Percentiles rank a stretch among this genome's conserved stretches.
phyloP scores from a whole-genome alignment of 2,888 invertebrate species.

The Folsomia candida region DNA sequence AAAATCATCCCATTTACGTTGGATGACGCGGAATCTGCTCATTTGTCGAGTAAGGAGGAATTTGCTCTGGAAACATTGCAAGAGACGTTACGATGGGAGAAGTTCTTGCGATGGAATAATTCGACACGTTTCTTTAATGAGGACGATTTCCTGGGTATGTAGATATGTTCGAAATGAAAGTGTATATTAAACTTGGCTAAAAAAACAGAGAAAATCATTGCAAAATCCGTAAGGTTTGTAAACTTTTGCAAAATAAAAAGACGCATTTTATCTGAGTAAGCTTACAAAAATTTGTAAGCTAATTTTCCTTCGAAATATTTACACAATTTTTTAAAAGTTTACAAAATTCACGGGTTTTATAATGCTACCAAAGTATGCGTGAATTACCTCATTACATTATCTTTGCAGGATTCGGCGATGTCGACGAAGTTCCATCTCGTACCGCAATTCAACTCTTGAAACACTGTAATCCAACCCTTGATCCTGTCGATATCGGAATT shows the following conservation, averaged over 20 bases:
- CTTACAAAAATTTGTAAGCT: no score
- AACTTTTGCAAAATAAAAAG: no score
- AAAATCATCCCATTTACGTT: constrained; percentile 25
- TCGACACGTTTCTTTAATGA: constrained; percentile 12
- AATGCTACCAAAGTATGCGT: no score
- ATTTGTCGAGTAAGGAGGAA: no score
- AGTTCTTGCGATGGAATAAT: constrained; percentile 28
- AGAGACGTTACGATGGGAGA: constrained; percentile 21
- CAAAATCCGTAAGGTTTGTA: no score
- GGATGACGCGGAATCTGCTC: constrained; percentile 21
- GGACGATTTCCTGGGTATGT: constrained; percentile 22
- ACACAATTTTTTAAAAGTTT: no score
- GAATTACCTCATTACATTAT: background rate
- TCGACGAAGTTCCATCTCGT: background rate
- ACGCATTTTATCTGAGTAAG: no score
- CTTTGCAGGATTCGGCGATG: background rate
- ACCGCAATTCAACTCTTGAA: background rate
- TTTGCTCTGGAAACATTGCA: constrained; percentile 18
- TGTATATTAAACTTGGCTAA: no score
- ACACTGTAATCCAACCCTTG: background rate
- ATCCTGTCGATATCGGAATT: background rate
- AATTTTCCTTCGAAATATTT: no score
- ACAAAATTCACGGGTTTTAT: no score
- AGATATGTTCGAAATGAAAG: background rate
- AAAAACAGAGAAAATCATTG: no score